A percentile compares a stretch with the other conserved stretches of the same genome.
phyloP scores from a whole-genome alignment of 1,140 invertebrate genomes.

The Caenorhabditis briggsae region DNA sequence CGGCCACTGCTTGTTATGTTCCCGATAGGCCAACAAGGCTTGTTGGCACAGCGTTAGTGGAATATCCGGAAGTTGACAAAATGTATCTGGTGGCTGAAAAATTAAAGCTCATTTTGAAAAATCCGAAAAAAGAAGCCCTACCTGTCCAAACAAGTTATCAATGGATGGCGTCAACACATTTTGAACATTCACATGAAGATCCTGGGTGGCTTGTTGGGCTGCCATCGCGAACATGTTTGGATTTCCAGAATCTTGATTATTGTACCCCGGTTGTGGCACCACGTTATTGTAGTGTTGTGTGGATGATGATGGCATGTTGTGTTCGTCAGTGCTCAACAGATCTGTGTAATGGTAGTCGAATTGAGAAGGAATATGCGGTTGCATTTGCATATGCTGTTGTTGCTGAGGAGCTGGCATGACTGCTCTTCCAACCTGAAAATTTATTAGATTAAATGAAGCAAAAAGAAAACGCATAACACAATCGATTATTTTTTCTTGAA shows the following conservation, averaged over 20 bases:
- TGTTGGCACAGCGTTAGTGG: slow-evolving; percentile 45
- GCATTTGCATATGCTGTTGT: not conserved
- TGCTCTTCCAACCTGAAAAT: slow-evolving; percentile 9
- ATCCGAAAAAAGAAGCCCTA: not conserved
- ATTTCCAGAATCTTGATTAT: slow-evolving; percentile 24
- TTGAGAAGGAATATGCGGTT: slow-evolving; percentile 1
- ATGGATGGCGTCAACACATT: slow-evolving; percentile 36
- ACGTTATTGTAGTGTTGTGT: not conserved
- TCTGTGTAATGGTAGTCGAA: slow-evolving; percentile 35
- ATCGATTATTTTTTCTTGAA: not conserved
- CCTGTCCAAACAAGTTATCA: slow-evolving; percentile 27
- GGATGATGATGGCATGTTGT: not conserved
- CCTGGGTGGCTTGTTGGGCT: slow-evolving; percentile 41
- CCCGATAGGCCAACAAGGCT: slow-evolving; percentile 38
- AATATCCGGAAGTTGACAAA: slow-evolving; percentile 32
- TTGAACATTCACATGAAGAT: slow-evolving; percentile 37
- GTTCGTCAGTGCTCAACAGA: slow-evolving; percentile 23
- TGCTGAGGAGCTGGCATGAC: slow-evolving; percentile 9
- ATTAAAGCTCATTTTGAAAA: no score
- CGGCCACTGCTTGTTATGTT: slow-evolving; percentile 58
- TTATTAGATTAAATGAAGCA: no score
- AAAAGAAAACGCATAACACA: not conserved
- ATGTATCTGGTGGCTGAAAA: slow-evolving; percentile 20
- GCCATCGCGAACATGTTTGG: slow-evolving; percentile 44
- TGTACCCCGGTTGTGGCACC: slow-evolving; percentile 1